These are phyloP conservation scores for Drosophila suboccidentalis DNA, from an alignment of 2,888 invertebrate species.

Conservation along the genomic window DNA sequence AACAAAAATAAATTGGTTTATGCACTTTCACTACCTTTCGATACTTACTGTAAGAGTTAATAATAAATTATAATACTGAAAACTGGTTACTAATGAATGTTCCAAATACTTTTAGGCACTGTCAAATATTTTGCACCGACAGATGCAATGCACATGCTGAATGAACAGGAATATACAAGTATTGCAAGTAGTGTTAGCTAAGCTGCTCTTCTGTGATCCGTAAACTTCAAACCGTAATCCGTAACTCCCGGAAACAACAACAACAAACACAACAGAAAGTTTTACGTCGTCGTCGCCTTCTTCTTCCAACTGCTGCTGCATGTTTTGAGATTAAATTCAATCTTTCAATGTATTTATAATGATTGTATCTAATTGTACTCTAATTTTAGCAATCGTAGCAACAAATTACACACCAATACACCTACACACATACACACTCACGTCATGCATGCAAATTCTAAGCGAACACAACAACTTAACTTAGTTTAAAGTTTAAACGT, in stretches of 20 bases:
- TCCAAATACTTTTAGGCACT: conserved; percentile 84
- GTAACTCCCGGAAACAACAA: conserved; percentile 32
- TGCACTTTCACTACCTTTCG: conserved; percentile 3
- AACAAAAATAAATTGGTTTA: conserved; percentile 14
- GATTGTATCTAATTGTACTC: conserved; percentile 37
- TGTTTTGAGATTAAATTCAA: conserved; percentile 46
- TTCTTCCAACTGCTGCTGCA: conserved; percentile 58
- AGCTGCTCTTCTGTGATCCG: conserved; percentile 54
- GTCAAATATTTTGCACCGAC: conserved; percentile 89
- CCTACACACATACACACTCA: conserved; percentile 29
- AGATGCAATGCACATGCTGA: conserved; percentile 89
- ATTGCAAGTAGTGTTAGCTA: conserved; percentile 74
- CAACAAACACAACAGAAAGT: conserved; percentile 14
- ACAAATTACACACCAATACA: conserved; percentile 17
- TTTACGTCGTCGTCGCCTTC: conserved; percentile 24
- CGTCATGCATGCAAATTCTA: conserved; percentile 40
- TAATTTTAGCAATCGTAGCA: conserved; percentile 40
- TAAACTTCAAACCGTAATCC: conserved; percentile 20
- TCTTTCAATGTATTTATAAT: conserved; percentile 46
- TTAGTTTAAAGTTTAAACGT: conserved; percentile 29
- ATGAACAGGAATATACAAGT: conserved; percentile 85
- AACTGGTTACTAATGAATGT: conserved; percentile 38
- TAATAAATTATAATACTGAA: not conserved
- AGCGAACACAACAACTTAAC: conserved; percentile 7
- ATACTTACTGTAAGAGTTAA: conserved; percentile 5